A percentile compares a stretch with the other conserved stretches of the same genome.
phyloP scores from a whole-genome alignment of 2,113 vertebrate genomes.

The Gracilinanus agilis region DNA sequence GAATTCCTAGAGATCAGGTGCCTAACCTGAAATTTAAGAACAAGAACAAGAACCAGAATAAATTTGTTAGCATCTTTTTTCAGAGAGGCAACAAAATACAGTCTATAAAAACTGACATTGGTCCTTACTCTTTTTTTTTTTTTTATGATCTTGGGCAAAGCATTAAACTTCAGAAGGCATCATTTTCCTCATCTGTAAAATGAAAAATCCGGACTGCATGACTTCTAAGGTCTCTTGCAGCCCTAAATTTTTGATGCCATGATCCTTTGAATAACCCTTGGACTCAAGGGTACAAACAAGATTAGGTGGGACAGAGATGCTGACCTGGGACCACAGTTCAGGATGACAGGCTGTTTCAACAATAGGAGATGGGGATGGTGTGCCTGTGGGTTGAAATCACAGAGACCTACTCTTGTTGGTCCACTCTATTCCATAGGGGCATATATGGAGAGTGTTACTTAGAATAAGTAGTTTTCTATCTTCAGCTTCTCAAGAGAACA shows the following conservation, averaged over 20 bases:
- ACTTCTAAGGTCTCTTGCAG: background rate
- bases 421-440: background rate
- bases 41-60: background rate
- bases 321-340: accelerated
- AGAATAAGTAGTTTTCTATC: slow-evolving; percentile 4
- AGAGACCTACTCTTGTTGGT: background rate
- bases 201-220: background rate
- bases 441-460: background rate
- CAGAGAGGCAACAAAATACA: background rate
- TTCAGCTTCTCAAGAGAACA: background rate
- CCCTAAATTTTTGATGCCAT: background rate
- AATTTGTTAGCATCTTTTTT: background rate
- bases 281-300: background rate
- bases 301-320: background rate
- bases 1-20: background rate
- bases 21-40: background rate
- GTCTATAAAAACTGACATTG: background rate
- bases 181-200: background rate
- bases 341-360: background rate
- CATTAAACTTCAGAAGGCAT: background rate
- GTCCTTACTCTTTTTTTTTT: background rate
- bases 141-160: background rate
- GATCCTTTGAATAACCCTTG: background rate
- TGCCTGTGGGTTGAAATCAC: background rate
- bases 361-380: background rate